Conservation (phyloP, 2,797 vertebrate genomes). For the Sardinella longiceps region DNA sequence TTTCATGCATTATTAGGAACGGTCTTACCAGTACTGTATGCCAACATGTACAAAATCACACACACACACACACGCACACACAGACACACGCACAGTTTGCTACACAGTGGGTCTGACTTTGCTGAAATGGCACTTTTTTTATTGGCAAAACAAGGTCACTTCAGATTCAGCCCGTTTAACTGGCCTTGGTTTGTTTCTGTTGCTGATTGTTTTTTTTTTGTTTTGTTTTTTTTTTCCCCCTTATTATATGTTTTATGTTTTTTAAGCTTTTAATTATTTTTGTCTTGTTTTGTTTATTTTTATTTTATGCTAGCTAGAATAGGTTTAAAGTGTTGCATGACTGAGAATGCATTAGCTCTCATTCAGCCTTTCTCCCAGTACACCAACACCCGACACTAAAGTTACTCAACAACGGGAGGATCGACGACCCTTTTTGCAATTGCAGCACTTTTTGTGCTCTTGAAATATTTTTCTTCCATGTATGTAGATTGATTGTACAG, state of each 20-base stretch:
- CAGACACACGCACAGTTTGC: constrained; percentile 21
- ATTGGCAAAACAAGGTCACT: neutral
- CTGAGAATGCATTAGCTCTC: constrained; percentile 25
- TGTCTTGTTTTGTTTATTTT: constrained; percentile 50
- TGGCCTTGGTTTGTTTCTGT: neutral
- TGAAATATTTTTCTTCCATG: constrained; percentile 65
- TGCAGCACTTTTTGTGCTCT: constrained; percentile 54
- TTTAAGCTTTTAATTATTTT: constrained; percentile 32
- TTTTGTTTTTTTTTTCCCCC: neutral
- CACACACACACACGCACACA: constrained; percentile 26
- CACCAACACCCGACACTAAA: neutral
- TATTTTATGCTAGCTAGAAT: neutral
- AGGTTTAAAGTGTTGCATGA: constrained; percentile 9
- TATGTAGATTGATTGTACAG: constrained; percentile 69
- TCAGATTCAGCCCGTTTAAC: neutral
- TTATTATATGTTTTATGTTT: neutral
- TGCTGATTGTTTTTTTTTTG: neutral
- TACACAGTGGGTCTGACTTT: neutral
- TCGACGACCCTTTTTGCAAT: constrained; percentile 22
- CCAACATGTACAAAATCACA: constrained; percentile 22
- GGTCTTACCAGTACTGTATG: constrained; percentile 30
- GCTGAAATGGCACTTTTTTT: constrained; percentile 24
- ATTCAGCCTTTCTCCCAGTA: constrained; percentile 52
- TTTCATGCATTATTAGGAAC: neutral
- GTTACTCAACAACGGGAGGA: constrained; percentile 38